Evolutionary conservation across 2,888 invertebrate genomes (phyloP).

Genomic region (Gastrophysa polygoni): DNA sequence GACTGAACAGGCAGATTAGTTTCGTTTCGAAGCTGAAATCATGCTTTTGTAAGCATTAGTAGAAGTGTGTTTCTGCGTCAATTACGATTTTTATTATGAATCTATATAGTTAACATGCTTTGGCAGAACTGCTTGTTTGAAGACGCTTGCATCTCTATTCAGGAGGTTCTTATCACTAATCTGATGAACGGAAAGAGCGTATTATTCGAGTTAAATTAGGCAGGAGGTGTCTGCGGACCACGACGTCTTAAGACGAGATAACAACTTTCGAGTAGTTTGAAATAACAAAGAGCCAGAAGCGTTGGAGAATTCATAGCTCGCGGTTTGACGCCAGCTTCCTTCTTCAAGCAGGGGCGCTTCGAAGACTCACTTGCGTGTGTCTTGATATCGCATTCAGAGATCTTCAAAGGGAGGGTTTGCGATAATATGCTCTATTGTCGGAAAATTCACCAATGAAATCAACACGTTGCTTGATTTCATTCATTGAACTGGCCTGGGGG

Average conservation of each 20-base stretch:
- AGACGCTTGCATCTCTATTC: too few species aligned
- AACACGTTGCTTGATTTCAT: not conserved
- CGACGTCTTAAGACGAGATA: slow-evolving; percentile 45
- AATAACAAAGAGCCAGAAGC: slow-evolving; percentile 42
- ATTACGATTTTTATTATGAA: too few species aligned
- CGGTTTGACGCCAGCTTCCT: slow-evolving; percentile 45
- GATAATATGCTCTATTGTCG: slow-evolving; percentile 10
- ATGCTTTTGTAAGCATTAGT: too few species aligned
- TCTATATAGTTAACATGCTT: too few species aligned
- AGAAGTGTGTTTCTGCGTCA: too few species aligned
- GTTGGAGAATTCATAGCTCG: slow-evolving; percentile 41
- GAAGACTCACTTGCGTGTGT: slow-evolving; percentile 39
- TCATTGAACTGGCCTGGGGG: too few species aligned
- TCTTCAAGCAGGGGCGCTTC: slow-evolving; percentile 25
- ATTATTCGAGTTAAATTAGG: slow-evolving; percentile 44
- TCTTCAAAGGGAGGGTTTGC: slow-evolving; percentile 28
- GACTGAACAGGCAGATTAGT: too few species aligned
- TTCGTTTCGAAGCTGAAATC: too few species aligned
- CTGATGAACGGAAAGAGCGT: not conserved
- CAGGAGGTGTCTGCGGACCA: slow-evolving; percentile 47
- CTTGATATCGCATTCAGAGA: slow-evolving; percentile 34
- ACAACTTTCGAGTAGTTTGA: slow-evolving; percentile 43
- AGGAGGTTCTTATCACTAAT: not conserved
- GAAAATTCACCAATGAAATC: not conserved
- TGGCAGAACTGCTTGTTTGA: not conserved